Evolutionary conservation across 2,888 invertebrate genomes (phyloP), one percentile per base, ranked within the genome.

Genomic region (Tricholauxania praeusta): DNA sequence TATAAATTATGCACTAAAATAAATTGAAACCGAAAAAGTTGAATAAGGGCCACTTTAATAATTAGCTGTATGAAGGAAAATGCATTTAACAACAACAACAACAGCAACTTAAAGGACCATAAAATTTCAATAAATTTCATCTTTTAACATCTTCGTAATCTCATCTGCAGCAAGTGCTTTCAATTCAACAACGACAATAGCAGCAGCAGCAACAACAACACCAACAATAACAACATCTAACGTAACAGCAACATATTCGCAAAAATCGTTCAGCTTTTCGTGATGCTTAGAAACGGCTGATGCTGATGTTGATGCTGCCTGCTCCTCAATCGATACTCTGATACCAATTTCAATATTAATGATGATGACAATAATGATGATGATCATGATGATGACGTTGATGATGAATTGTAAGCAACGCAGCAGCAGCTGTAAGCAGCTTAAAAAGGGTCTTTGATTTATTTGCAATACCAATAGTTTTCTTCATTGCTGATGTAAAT

Each of bases 371-470:
- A n/a, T 53, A 7, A n/a, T 19, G 53, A n/a, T 17, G 52, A 3
- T 17, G 55, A 17, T 12, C 5, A 22, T 12, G 17, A 12, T 22
- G 10, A 12, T n/a, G 19, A 17, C 39, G n/a, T 12, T 17, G 63
- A n/a, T 4, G 48, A 47, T 47, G 63, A 47, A 32, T n/a, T 17
- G 19, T n/a, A 63, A 19, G 47, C 17, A 28, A 28, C 4, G 14
- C 39, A 14, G 39, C 39, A 63, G 63, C 63, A 47, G 63, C 63
- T 63, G 14, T 47, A 19, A 39, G 63, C n/a, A 17, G 63, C 63
- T 63, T 47, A 47, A 39, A 14, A 17, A 47, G 63, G n/a, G 17
- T 47, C 63, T 17, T 7, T 39, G 39, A 39, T 39, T 62, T 39
- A 17, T 62, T 62, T 62, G 32, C n/a, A 62, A 39, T 39, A n/a